Percentiles rank a stretch among this genome's conserved stretches.
These are phyloP conservation scores for Teleogryllus occipitalis DNA, from an alignment of 1,140 invertebrate species.

Conservation along the genomic window DNA sequence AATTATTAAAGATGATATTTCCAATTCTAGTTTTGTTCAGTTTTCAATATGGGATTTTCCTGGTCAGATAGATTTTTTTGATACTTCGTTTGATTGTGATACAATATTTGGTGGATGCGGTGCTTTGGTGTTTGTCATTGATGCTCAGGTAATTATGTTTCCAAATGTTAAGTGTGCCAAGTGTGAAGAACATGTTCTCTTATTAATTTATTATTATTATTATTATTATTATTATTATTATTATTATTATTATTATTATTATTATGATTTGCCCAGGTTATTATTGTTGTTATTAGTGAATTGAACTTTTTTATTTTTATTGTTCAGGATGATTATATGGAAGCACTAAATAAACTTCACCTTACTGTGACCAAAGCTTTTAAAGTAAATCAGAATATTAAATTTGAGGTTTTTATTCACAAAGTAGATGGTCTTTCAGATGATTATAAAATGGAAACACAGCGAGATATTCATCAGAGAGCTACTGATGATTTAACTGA, in stretches of 20 bases:
- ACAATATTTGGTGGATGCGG: constrained; percentile 92
- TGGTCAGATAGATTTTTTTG: constrained; percentile 96
- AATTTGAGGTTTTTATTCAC: constrained; percentile 98
- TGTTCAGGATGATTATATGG: constrained; percentile 88
- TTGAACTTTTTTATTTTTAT: not conserved
- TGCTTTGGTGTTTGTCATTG: constrained; percentile 97
- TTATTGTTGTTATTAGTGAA: not conserved
- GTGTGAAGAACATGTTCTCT: no score
- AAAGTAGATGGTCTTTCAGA: constrained; percentile 98
- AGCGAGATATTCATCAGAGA: constrained; percentile 94
- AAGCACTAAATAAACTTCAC: constrained; percentile 87
- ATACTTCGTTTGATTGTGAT: constrained; percentile 91
- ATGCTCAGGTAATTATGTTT: constrained; percentile 73
- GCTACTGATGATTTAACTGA: constrained; percentile 92
- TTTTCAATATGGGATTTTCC: constrained; percentile 99
- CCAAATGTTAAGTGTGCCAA: not conserved
- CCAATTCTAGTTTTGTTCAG: constrained; percentile 97
- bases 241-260: constrained; percentile 12
- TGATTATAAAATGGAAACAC: constrained; percentile 97
- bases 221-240: not conserved
- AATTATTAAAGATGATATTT: constrained; percentile 95
- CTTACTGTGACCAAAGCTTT: constrained; percentile 90
- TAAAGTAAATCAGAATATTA: constrained; percentile 91
- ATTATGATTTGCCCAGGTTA: not conserved
- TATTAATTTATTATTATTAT: not conserved